A percentile compares a stretch with the other conserved stretches of the same genome.
Conservation (phyloP, 2,797 vertebrate species). For the Vespertilio murinus region DNA sequence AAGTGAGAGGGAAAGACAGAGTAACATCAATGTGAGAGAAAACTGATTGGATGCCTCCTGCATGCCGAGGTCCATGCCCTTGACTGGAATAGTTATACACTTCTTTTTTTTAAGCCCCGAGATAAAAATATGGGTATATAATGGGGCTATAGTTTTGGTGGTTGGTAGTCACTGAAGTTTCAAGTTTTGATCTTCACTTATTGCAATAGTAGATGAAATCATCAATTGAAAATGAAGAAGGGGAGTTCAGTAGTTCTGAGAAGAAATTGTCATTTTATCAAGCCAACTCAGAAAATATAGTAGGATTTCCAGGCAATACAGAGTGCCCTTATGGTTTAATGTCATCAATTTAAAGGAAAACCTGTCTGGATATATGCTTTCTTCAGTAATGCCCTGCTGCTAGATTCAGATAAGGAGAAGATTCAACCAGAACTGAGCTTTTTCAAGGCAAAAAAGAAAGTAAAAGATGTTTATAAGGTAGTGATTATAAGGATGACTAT, state of each 20-base stretch:
- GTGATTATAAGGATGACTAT: background rate
- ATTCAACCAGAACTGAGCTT: background rate
- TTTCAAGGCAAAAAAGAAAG: background rate
- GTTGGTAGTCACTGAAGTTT: background rate
- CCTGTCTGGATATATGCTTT: background rate
- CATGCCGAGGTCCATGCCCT: background rate
- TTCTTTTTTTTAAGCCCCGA: background rate
- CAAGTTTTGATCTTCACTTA: background rate
- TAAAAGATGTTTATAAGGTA: background rate
- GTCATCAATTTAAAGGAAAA: background rate
- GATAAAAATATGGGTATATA: background rate
- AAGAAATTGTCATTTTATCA: background rate
- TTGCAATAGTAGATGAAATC: background rate
- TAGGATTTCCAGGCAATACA: background rate
- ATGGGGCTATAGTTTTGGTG: background rate
- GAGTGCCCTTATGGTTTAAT: slow-evolving; percentile 11
- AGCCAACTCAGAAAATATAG: background rate
- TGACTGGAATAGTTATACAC: background rate
- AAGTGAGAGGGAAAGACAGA: too few relatives aligned
- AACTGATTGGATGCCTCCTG: too few relatives aligned
- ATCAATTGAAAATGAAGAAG: background rate
- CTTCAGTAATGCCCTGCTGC: background rate
- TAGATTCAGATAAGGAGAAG: background rate
- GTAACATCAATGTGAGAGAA: too few relatives aligned
- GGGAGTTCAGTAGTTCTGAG: background rate